phyloP scores from a whole-genome alignment of 92 coral and sea anemone species.

The Chrysogorgia sp. region DNA sequence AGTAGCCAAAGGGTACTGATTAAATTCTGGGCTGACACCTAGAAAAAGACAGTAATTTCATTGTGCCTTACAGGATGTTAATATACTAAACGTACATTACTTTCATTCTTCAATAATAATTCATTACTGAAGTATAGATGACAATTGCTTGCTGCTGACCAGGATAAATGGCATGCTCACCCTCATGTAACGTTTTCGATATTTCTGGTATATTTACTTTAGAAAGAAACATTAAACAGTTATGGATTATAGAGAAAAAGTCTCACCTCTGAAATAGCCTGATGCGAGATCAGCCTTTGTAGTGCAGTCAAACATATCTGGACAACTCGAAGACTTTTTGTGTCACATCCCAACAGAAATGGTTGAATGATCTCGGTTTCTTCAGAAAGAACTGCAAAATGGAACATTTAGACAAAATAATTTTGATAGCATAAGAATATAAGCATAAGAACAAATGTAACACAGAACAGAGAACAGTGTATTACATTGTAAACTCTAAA shows the following conservation, averaged over 20 bases:
- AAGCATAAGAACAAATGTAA: background rate
- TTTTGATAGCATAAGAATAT: background rate
- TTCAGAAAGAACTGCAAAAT: constrained; percentile 79
- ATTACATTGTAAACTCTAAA: too few relatives aligned
- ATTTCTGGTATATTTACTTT: too few relatives aligned
- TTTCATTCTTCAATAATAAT: too few relatives aligned
- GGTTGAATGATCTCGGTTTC: constrained; percentile 97
- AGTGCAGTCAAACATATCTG: constrained; percentile 92
- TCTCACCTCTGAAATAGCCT: constrained; percentile 90
- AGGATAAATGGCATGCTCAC: too few relatives aligned
- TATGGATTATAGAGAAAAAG: background rate
- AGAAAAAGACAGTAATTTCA: constrained; percentile 1
- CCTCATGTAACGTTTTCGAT: too few relatives aligned
- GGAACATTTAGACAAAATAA: background rate
- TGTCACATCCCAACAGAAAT: constrained; percentile 95
- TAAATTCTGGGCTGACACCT: constrained; percentile 83
- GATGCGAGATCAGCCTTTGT: constrained; percentile 85
- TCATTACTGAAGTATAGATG: too few relatives aligned
- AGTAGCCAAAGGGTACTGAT: constrained; percentile 85
- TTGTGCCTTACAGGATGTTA: background rate
- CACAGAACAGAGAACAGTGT: too few relatives aligned
- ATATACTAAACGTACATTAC: background rate
- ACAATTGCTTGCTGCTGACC: too few relatives aligned
- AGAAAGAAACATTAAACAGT: too few relatives aligned
- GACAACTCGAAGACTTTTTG: constrained; percentile 90